Evolutionary conservation across 2,888 invertebrate species (phyloP).

Genomic region (Drosophila birchii): DNA sequence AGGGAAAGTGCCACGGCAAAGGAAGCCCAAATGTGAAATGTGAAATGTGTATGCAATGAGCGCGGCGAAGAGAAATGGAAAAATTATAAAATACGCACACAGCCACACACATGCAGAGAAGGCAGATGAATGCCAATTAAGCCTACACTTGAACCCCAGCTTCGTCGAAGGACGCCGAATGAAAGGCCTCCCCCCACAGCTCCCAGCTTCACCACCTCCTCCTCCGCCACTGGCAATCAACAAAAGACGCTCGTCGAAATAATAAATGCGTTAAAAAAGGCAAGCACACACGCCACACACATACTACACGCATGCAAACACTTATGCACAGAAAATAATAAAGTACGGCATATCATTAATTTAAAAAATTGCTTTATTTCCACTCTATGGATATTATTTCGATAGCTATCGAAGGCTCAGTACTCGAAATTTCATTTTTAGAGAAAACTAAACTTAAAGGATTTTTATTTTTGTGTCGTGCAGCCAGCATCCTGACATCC

Average conservation of each 20-base stretch:
- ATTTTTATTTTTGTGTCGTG: conserved; percentile 10
- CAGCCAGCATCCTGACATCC: conserved; percentile 17
- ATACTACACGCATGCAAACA: conserved; percentile 13
- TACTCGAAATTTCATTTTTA: not conserved
- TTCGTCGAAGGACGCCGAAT: conserved; percentile 38
- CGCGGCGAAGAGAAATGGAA: conserved; percentile 64
- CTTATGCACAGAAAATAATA: not conserved
- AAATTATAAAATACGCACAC: conserved; percentile 70
- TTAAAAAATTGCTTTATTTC: not conserved
- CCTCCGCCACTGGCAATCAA: conserved; percentile 60
- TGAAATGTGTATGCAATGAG: conserved; percentile 67
- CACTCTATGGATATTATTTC: not conserved
- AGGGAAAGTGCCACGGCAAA: conserved; percentile 42
- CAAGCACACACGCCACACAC: conserved; percentile 19
- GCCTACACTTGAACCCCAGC: conserved; percentile 68
- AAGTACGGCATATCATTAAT: too few relatives aligned
- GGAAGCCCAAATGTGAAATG: conserved; percentile 61
- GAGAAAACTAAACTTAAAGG: not conserved
- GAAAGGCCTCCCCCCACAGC: conserved; percentile 33
- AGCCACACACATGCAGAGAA: conserved; percentile 1
- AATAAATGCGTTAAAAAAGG: conserved; percentile 66
- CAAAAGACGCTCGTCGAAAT: conserved; percentile 73
- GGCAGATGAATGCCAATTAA: conserved; percentile 74
- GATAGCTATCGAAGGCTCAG: not conserved
- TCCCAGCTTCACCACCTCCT: not conserved